These are phyloP conservation scores for Bradypodion pumilum DNA, from an alignment of 2,797 vertebrate genomes.

Conservation along the genomic window DNA sequence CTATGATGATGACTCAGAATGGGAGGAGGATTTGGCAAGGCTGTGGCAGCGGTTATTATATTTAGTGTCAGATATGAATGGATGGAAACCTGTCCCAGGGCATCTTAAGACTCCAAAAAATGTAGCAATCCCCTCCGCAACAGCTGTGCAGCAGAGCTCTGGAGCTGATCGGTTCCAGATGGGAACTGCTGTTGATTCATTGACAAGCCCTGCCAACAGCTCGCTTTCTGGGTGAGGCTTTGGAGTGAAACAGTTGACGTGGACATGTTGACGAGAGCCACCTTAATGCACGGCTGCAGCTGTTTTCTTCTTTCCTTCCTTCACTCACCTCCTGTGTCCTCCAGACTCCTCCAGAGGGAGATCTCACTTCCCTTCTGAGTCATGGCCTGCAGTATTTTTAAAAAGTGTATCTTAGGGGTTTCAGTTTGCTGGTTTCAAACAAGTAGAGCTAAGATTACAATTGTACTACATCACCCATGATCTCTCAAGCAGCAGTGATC, in stretches of 20 bases:
- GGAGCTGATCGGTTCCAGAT: slow-evolving; percentile 52
- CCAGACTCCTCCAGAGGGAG: background rate
- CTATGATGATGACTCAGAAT: background rate
- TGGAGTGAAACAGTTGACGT: background rate
- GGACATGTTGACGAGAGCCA: background rate
- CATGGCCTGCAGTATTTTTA: background rate
- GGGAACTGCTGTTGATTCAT: slow-evolving; percentile 18
- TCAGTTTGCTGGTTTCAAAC: background rate
- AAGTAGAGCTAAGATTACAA: background rate
- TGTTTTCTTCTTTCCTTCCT: background rate
- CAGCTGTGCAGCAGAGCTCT: background rate
- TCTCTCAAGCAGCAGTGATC: background rate
- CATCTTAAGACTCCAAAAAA: background rate
- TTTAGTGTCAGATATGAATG: accelerated
- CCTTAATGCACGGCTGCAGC: background rate
- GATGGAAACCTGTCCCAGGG: slow-evolving; percentile 36
- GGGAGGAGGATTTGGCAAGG: background rate
- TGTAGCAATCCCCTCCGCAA: slow-evolving; percentile 20
- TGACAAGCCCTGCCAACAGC: slow-evolving; percentile 2
- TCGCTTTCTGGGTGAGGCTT: slow-evolving; percentile 17
- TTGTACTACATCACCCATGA: background rate
- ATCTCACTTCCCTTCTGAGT: slow-evolving; percentile 16
- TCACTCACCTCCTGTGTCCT: background rate
- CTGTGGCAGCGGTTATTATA: background rate
- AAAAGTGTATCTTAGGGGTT: background rate